Base-by-base conservation (phyloP, 2,113 vertebrate species). In the Serinus canaria region DNA sequence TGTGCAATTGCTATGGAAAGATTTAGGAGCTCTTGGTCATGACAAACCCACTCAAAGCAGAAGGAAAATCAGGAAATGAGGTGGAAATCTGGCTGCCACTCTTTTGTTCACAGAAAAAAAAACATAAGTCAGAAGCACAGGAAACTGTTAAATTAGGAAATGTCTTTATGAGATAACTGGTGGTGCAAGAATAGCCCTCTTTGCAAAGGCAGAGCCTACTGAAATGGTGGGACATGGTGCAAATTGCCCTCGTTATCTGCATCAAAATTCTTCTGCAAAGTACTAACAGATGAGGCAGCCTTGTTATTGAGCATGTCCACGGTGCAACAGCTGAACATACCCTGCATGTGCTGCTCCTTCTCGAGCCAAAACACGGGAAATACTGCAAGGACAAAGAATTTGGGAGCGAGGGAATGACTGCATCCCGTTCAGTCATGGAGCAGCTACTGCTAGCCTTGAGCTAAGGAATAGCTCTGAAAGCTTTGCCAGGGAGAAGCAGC, bases 131-230 rank as follows among this genome's bases (percentile, higher is more conserved):
- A 94, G 64, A 83, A 92, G 85, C 60, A 69, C 55, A 85, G 94
- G 95, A 97, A 96, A 46, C 92, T 78, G 76, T 94, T 94, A 89
- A 96, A 96, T 97, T 95, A 92, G 90, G 95, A 95, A 96, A 92
- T 83, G 59, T 87, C 93, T 95, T 95, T 96, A 87, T 96, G 94
- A 96, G 95, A 96, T 94, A 96, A 94, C 82, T 92, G 63, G 90
- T 88, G 66, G 74, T 80, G 85, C 82, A 84, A 89, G 56, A 69
- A 76, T 62, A 93, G 41, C 72, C 63, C 69, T 63, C 66, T 75
- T 63, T 43, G 35, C 80, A 81, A 78, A 83, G 52, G 37, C 83
- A 76, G 43, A 77, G 53, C 77, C 67, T 58, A 15, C 66, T 75
- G 62, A 80, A 85, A 33, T 67, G 75, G 56, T 74, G 89, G 50